Conservation (phyloP, 2,888 invertebrate genomes). For the Sylvicola fuscatus region DNA sequence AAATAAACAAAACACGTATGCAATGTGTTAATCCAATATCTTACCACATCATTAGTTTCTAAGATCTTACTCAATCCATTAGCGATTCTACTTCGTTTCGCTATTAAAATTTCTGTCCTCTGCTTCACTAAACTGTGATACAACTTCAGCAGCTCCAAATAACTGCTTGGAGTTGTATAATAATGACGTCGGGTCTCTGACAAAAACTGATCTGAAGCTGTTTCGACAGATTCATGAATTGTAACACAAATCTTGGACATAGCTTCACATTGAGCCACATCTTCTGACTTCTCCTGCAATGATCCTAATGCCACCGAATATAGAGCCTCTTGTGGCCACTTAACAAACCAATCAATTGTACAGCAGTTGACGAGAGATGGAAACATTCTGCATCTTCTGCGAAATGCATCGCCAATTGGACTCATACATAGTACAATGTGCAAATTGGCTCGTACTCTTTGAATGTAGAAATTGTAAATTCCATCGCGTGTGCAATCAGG, state of each 20-base stretch:
- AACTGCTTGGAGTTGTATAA: slow-evolving; percentile 84
- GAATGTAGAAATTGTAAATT: slow-evolving; percentile 71
- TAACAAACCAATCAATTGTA: slow-evolving; percentile 86
- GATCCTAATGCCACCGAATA: slow-evolving; percentile 60
- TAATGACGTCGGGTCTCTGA: slow-evolving; percentile 67
- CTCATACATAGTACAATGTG: slow-evolving; percentile 82
- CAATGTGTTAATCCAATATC: background rate
- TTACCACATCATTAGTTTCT: slow-evolving; percentile 16
- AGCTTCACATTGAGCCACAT: slow-evolving; percentile 27
- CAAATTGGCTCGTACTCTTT: slow-evolving; percentile 59
- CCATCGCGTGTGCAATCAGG: slow-evolving; percentile 45
- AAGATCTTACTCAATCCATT: slow-evolving; percentile 41
- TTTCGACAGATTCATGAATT: slow-evolving; percentile 63
- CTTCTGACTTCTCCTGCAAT: slow-evolving; percentile 35
- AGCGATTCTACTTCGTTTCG: slow-evolving; percentile 42
- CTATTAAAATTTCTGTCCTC: slow-evolving; percentile 42
- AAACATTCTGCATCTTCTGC: slow-evolving; percentile 79
- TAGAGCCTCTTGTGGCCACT: slow-evolving; percentile 78
- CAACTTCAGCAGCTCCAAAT: slow-evolving; percentile 63
- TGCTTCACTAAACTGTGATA: slow-evolving; percentile 52
- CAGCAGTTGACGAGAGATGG: slow-evolving; percentile 86
- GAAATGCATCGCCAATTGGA: slow-evolving; percentile 74
- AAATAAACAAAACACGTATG: slow-evolving; percentile 10
- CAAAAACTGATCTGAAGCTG: slow-evolving; percentile 54
- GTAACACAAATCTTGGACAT: slow-evolving; percentile 45